Evolutionary conservation across 2,888 invertebrate genomes (phyloP), one percentile per base, ranked within the genome.

Genomic region (Napeogenes sylphis): DNA sequence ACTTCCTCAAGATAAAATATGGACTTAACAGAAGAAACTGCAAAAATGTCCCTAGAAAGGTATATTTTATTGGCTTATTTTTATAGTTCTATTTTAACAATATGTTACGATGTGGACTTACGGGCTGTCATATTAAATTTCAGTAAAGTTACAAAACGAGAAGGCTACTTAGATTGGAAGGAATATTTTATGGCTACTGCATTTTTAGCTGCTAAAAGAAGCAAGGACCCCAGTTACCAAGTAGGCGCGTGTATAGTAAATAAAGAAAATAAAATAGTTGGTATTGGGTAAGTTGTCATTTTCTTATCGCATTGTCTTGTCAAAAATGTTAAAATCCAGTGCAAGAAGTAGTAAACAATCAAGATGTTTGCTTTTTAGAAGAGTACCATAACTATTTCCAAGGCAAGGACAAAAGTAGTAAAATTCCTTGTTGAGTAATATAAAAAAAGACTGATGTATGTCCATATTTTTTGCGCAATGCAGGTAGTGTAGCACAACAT

Each of bases 121-220:
- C 0, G 21, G 21, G 21, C 21, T 21, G 21, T 21, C 21, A 1
- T 21, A 21, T 21, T 21, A 21, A 21, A 21, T 21, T 21, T 21
- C 21, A 70, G 73, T 58, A 47, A 66, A n/a, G 77, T 76, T 61
- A 73, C 61, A 6, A 95, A 95, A 82, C 87, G 94, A 51, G 71
- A 78, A 46, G 92, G 93, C 68, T 97, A 95, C 75, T 81, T 99
- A 42, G 92, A 93, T 51, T 99, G 98, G 98, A 92, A 94, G 64
- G 99, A 99, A 70, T 99, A 98, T 84, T 99, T 99, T 79, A 99
- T 99, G 99, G 95, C 96, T 0, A 93, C 94, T 8, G 98, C 98
- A 3, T 94, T 98, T 76, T 89, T 99, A 35, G 95, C 98, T 1
- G 96, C 98, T 0, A 95, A 97, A 89, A 91, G 99, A 61, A 98